Conservation (phyloP, 37 sponge, comb jelly and placozoan species). For the Agelas oroides region DNA sequence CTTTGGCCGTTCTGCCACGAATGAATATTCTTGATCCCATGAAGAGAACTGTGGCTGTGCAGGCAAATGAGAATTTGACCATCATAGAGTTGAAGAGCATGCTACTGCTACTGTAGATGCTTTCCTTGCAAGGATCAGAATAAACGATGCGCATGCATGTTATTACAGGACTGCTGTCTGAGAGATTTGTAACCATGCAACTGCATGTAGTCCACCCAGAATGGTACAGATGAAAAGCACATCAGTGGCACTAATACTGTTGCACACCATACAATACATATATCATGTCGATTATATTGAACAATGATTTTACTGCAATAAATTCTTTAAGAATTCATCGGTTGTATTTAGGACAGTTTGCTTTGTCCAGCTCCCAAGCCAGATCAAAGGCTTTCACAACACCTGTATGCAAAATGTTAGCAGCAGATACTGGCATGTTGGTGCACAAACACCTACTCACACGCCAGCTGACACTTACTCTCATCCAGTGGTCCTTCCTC, state of each 20-base stretch:
- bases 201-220: conserved; percentile 12
- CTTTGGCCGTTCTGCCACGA: conserved; percentile 12
- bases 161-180: conserved; percentile 13
- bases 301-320: too few relatives aligned
- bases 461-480: too few relatives aligned
- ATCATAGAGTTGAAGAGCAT: background rate
- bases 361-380: conserved; percentile 86
- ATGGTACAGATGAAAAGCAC: background rate
- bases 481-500: conserved; percentile 69
- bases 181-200: background rate
- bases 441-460: too few relatives aligned
- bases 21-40: too few relatives aligned
- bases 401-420: conserved; percentile 45
- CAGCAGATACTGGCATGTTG: too few relatives aligned
- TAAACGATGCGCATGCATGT: background rate
- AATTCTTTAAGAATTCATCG: conserved; percentile 19
- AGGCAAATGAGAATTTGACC: background rate
- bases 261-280: too few relatives aligned
- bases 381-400: conserved; percentile 88
- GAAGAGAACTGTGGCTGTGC: too few relatives aligned
- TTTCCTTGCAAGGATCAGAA: background rate
- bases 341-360: conserved; percentile 78
- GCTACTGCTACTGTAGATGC: background rate
- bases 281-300: too few relatives aligned
- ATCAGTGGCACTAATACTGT: too few relatives aligned